Evolutionary conservation across 2,888 invertebrate species (phyloP).

Genomic region (Dascillus cervinus): DNA sequence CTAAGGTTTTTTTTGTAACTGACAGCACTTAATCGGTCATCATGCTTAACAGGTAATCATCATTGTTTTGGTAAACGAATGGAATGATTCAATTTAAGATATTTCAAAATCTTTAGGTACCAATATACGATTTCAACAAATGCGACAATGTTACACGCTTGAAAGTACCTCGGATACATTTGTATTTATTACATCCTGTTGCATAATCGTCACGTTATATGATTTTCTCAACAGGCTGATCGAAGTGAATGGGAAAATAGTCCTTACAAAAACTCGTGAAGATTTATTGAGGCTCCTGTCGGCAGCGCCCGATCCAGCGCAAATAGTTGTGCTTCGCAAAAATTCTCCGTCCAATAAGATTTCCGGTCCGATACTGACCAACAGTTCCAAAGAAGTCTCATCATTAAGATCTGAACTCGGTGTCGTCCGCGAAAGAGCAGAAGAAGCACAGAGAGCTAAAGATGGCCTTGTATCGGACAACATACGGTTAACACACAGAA

Average conservation of each 20-base stretch:
- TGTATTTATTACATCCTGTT: too few species aligned
- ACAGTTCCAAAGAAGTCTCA: constrained; percentile 42
- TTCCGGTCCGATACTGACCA: too few species aligned
- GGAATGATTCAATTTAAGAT: too few species aligned
- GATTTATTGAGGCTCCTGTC: constrained; percentile 62
- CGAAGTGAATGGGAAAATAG: constrained; percentile 74
- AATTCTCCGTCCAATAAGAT: constrained; percentile 45
- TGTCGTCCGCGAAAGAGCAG: constrained; percentile 51
- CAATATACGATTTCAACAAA: too few species aligned
- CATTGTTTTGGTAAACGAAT: too few species aligned
- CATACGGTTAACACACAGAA: constrained; percentile 76
- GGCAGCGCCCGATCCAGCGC: constrained; percentile 54
- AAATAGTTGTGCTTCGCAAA: constrained; percentile 53
- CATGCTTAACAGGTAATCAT: too few species aligned
- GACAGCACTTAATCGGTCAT: too few species aligned
- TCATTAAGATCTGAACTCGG: constrained; percentile 53
- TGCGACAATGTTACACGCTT: too few species aligned
- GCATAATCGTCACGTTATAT: too few species aligned
- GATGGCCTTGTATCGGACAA: constrained; percentile 68
- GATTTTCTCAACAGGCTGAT: constrained; percentile 56
- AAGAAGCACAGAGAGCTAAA: constrained; percentile 56
- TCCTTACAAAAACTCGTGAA: constrained; percentile 60
- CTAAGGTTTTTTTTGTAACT: too few species aligned
- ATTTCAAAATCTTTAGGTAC: too few species aligned
- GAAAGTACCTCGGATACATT: too few species aligned